Percentiles rank a stretch among this genome's conserved stretches.
Evolutionary conservation across 2,113 vertebrate species (phyloP).

Genomic region (Bos indicus): DNA sequence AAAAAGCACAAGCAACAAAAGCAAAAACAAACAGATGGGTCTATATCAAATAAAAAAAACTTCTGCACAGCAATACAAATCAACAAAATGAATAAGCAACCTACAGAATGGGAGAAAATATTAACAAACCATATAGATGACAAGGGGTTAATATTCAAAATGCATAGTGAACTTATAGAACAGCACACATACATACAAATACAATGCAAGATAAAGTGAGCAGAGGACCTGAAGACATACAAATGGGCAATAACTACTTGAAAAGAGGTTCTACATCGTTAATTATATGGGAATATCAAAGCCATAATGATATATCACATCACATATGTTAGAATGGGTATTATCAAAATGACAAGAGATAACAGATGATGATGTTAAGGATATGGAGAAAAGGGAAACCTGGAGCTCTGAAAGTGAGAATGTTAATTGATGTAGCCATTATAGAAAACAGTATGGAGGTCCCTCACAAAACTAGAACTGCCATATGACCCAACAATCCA

Average conservation of each 20-base stretch:
- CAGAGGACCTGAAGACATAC: neutral
- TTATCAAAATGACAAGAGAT: neutral
- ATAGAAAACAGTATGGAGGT: neutral
- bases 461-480: neutral
- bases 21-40: neutral
- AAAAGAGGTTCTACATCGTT: neutral
- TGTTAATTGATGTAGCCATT: neutral
- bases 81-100: neutral
- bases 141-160: neutral
- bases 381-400: neutral
- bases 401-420: neutral
- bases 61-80: neutral
- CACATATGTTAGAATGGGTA: neutral
- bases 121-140: neutral
- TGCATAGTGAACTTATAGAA: neutral
- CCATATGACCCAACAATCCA: neutral
- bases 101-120: neutral
- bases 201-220: neutral
- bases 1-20: neutral
- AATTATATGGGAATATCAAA: neutral
- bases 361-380: neutral
- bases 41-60: neutral
- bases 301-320: neutral
- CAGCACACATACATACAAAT: neutral
- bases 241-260: neutral